Conservation (phyloP, 35 echinoderm and acorn worm genomes). For the Lytechinus variegatus region DNA sequence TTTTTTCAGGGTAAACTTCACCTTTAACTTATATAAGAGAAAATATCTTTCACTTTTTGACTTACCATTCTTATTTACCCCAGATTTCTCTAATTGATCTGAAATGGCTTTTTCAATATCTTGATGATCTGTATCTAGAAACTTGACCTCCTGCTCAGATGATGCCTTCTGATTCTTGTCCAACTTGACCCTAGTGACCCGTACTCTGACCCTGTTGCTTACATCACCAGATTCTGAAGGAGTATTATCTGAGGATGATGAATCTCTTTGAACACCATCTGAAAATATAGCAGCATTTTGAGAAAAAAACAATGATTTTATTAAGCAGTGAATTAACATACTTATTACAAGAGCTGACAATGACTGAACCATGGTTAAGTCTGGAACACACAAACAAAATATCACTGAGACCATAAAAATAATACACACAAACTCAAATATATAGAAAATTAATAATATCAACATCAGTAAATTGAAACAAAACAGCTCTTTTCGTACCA, state of each 20-base stretch:
- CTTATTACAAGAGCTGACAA: neutral
- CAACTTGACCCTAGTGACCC: conserved; percentile 82
- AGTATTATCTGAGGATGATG: neutral
- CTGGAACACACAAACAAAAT: neutral
- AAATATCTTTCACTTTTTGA: no score
- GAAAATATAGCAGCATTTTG: neutral
- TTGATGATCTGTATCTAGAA: conserved; percentile 82
- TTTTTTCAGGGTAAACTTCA: no score
- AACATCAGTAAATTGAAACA: no score
- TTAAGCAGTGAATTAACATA: no score
- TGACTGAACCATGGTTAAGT: neutral
- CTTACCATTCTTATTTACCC: conserved; percentile 73
- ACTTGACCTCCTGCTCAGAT: conserved; percentile 61
- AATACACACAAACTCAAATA: no score
- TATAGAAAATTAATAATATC: no score
- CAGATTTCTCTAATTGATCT: conserved; percentile 89
- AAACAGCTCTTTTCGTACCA: no score
- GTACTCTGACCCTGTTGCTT: conserved; percentile 72
- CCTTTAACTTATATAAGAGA: no score
- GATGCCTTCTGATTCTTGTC: conserved; percentile 51
- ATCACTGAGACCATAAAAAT: neutral
- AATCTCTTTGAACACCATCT: neutral
- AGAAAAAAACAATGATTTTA: neutral
- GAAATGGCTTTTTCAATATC: conserved; percentile 81
- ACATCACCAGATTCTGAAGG: conserved; percentile 16